Evolutionary conservation across 1,140 invertebrate genomes (phyloP).

Genomic region (Stegodyphus dumicola): DNA sequence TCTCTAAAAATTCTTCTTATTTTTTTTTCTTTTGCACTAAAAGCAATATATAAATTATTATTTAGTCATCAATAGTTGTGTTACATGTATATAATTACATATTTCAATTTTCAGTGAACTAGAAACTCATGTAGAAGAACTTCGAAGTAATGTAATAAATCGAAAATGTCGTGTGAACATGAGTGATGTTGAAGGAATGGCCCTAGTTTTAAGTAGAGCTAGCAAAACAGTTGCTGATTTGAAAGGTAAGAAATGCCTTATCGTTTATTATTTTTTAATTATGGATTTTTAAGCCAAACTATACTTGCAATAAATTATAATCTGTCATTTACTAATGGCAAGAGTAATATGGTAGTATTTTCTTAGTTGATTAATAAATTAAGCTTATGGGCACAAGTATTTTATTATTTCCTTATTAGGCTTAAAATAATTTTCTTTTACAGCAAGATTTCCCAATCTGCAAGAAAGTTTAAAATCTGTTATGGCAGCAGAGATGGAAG

Average conservation of each 20-base stretch:
- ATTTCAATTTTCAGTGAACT: slow-evolving; percentile 78
- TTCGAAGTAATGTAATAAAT: slow-evolving; percentile 94
- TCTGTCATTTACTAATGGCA: too few species aligned
- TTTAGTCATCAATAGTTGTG: too few species aligned
- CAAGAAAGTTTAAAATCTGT: slow-evolving; percentile 90
- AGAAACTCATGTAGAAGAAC: slow-evolving; percentile 92
- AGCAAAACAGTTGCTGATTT: slow-evolving; percentile 95
- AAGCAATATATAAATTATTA: too few species aligned
- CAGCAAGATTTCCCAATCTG: slow-evolving; percentile 84
- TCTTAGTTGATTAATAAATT: too few species aligned
- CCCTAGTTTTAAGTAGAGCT: slow-evolving; percentile 86
- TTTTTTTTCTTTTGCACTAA: too few species aligned
- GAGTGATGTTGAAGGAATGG: slow-evolving; percentile 96
- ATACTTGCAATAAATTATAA: too few species aligned
- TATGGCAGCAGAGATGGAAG: slow-evolving; percentile 92
- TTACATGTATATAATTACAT: slow-evolving; percentile 11
- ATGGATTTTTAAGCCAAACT: too few species aligned
- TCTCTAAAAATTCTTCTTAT: too few species aligned
- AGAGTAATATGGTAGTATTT: too few species aligned
- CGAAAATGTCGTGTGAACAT: slow-evolving; percentile 94
- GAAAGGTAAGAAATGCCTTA: slow-evolving; percentile 72
- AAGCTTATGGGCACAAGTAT: too few species aligned
- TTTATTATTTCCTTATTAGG: too few species aligned
- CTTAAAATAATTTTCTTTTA: slow-evolving; percentile 17
- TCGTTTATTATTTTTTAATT: neutral